A percentile compares a stretch with the other conserved stretches of the same genome.
phyloP scores from a whole-genome alignment of 2,113 vertebrate genomes.

The Astur gentilis region DNA sequence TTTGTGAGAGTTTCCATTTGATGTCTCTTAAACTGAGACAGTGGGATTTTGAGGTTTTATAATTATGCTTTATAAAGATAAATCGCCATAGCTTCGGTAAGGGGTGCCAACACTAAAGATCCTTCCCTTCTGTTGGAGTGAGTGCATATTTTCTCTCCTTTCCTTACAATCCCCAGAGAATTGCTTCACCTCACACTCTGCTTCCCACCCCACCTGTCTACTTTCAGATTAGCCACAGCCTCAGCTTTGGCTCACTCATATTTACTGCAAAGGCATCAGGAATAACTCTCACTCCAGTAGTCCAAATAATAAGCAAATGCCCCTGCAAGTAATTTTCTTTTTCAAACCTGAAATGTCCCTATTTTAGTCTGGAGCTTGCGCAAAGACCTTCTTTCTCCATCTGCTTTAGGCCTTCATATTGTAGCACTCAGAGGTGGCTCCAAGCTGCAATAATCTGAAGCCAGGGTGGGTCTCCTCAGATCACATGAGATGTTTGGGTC shows the following conservation, averaged over 20 bases:
- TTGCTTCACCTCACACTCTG: background rate
- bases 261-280: background rate
- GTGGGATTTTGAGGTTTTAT: background rate
- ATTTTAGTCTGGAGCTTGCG: background rate
- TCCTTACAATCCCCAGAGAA: background rate
- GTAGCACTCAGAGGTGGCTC: background rate
- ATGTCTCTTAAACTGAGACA: background rate
- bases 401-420: background rate
- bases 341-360: background rate
- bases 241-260: background rate
- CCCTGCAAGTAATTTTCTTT: background rate
- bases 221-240: background rate
- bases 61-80: background rate
- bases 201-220: background rate
- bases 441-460: background rate
- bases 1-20: background rate
- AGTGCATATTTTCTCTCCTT: background rate
- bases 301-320: background rate
- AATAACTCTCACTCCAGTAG: background rate
- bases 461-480: background rate
- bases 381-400: background rate
- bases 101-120: background rate
- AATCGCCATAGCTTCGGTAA: background rate
- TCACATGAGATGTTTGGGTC: background rate
- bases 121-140: background rate